Percentiles rank a stretch among this genome's conserved stretches.
Evolutionary conservation across 2,113 vertebrate species (phyloP).

Genomic region (Ursus arctos): DNA sequence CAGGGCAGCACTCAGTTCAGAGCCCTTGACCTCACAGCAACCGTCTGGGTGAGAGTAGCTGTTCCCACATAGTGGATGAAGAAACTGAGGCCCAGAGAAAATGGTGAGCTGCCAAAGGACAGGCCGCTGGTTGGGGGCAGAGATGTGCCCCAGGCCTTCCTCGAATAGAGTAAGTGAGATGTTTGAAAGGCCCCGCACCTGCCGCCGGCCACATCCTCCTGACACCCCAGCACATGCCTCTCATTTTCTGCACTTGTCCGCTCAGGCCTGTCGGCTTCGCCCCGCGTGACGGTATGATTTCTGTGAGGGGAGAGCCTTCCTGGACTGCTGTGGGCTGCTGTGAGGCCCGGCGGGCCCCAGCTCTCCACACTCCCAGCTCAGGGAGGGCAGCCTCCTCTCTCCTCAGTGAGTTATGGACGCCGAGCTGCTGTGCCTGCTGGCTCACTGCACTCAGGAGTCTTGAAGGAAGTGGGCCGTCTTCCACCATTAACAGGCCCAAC

Average conservation of each 20-base stretch:
- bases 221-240: no score
- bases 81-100: not conserved
- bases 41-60: fast-evolving
- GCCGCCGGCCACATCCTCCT: fast-evolving
- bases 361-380: no score
- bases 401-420: not conserved
- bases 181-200: fast-evolving
- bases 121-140: fast-evolving
- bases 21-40: not conserved
- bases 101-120: fast-evolving
- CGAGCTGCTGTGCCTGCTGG: fast-evolving
- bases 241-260: not conserved
- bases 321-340: fast-evolving
- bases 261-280: not conserved
- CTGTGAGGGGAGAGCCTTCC: not conserved
- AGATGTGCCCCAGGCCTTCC: not conserved
- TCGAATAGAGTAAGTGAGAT: fast-evolving
- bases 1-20: not conserved
- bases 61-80: not conserved
- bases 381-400: not conserved
- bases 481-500: fast-evolving
- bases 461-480: not conserved
- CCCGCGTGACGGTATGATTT: not conserved
- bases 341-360: not conserved
- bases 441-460: fast-evolving